Evolutionary conservation across 1,140 invertebrate species (phyloP), one percentile per base, ranked within the genome.

Genomic region (Pseudachorutes palmiensis): DNA sequence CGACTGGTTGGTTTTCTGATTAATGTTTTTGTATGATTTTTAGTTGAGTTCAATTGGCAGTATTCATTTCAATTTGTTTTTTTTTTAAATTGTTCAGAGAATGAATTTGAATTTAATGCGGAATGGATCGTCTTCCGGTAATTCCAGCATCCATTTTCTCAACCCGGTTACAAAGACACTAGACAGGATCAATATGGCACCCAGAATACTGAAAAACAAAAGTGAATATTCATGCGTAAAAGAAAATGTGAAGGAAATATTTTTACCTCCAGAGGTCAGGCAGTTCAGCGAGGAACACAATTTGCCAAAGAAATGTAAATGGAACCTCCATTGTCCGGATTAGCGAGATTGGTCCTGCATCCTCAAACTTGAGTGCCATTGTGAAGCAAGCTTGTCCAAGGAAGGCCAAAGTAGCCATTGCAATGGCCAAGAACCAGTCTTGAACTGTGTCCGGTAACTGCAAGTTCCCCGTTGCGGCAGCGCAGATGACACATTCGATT

Each of bases 291-390:
- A 70, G n/a, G 57, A 70, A 61, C 9, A 64, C 24, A 51, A 41
- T 24, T 45, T 69, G 67, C 67, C 67, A 66, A 22, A 70, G 12
- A 32, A 68, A 72, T 1, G 67, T 66, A 60, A 70, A 72, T 2
- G 70, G 29, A 51, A 72, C 59, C 5, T 70, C 66, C 3, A 49
- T 61, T 22, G 66, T 72, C 2, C 71, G 32, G 22, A 67, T 30
- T 1, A 72, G 32, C 1, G 63, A 58, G 2, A 72, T 55, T 0
- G 63, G 57, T 19, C 69, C 69, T 16, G 69, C 69, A 19, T 62
- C 24, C 32, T 70, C 69, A 36, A 66, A 67, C 45, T 72, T 68
- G 5, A 72, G 61, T 2, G 68, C 63, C 1, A 68, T 2, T 19
- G 63, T 72, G 1, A 66, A 22, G 16, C n/a, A 49, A 16, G 41